Base-by-base conservation (phyloP, 2,113 vertebrate species). In the Callorhinus ursinus region DNA sequence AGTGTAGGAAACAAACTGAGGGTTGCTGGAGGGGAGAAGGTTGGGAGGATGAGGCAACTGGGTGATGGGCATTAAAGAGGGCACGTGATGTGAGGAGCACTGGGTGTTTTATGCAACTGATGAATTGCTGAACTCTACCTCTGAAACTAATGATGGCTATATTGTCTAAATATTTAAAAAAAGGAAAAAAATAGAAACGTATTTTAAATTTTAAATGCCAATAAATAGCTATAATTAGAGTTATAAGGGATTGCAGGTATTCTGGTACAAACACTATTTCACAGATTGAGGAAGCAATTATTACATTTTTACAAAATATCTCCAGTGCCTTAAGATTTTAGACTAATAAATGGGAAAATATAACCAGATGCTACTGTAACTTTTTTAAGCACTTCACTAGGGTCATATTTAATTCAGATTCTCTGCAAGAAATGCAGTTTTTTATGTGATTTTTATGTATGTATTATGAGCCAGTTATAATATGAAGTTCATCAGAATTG, bases 301-400 rank as follows among this genome's bases (percentile, higher is more conserved):
- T 28, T 91, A 39, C 8, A 87, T 91, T 61, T 88, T 88, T 53
- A 57, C 85, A 84, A 93, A 86, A 81, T 65, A 93, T 72, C 57
- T n/a, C 36, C 3, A 11, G 6, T 46, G 39, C 7, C 63, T 85
- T 69, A 93, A 33, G 15, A 59, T 59, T 95, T 83, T 95, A 49
- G 46, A 61, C 42, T 76, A 81, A 21, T 63, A 81, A 49, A 21
- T 74, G n/a, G 1, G 49, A 88, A 88, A 80, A n/a, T 85, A n/a
- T 28, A 86, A 42, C 19, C 0, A 67, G 7, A 2, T 85, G 31
- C 26, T 57, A 14, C 18, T 36, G 8, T 69, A 72, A 80, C 13
- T 24, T 28, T 67, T 71, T 80, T 12, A 42, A 80, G 53, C n/a
- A 10, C 19, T 96, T 90, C 3, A 72, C 57, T n/a, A 26, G 31